Base-by-base conservation (phyloP, 2,797 vertebrate genomes). In the Lindbergichthys nudifrons region DNA sequence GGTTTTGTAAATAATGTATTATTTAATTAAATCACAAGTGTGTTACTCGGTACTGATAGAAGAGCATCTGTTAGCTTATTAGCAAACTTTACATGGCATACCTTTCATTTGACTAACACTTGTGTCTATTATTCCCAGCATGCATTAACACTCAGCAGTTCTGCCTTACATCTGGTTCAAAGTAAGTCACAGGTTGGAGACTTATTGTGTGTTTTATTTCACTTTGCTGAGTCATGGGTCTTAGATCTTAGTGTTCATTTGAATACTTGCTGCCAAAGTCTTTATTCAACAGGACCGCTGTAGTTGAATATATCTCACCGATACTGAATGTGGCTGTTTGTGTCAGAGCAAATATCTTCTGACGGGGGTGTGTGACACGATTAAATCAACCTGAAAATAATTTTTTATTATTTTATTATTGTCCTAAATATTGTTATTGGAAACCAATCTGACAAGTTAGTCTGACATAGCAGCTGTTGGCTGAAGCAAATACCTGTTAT, bases 211-310 rank as follows among this genome's bases (percentile, higher is more conserved):
- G 59, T 57, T 19, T 56, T 39, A 12, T 3, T 73, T 43, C 53
- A 16, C 5, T 43, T 36, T 21, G 50, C 65, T 65, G 47, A 21
- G 26, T 81, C 42, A 41, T 36, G 30, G 30, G 12, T 54, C 43
- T 51, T 42, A 51, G 45, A 65, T 62, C 18, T 23, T 10, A 16
- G n/a, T 30, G 65, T 65, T 21, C 45, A 16, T 59, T 63, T 67
- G 32, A 70, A 36, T 56, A 69, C 18, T 12, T 2, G 48, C 19
- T 56, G 78, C 54, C 42, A 70, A 61, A 56, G 10, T 70, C 39
- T 59, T 74, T 43, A 48, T 23, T 75, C 69, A 70, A 60, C 52
- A 62, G 2, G 0, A 46, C 54, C 3, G 2, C 67, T 61, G 30
- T 62, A 60, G 57, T 56, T 26, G 61, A 18, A 54, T 56, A 26